Base-by-base conservation (phyloP, 2,888 invertebrate species). In the Sympetrum striolatum region DNA sequence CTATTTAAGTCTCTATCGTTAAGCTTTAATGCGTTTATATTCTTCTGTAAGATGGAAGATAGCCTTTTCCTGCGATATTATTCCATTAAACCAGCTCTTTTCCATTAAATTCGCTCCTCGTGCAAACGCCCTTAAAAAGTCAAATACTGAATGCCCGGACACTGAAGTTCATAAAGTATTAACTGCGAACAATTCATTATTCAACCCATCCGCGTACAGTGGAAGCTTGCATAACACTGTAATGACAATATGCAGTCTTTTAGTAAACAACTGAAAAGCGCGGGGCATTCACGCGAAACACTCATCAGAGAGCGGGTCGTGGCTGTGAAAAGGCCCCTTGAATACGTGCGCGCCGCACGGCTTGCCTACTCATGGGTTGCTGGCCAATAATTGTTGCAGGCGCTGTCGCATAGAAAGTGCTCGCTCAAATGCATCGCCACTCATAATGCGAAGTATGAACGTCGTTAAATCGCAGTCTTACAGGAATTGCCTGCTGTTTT, bases 311-410 rank as follows among this genome's bases (percentile, higher is more conserved):
- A 44, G 22, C 35, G 53, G 53, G 53, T 53, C 58, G 25, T 58
- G 35, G 58, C 18, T 18, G 39, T 25, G 60, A 86, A 60, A 82
- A n/a, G 60, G 86, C 86, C 86, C 86, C 86, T 86, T 86, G 86
- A 86, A 86, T 86, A 86, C 64, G 60, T 64, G 60, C 86, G 86
- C 64, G 37, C 86, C 86, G 86, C 86, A 86, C 25, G 60, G 37
- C 86, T 60, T 37, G n/a, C 14, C 37, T 86, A 60, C 60, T 86
- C 60, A 86, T 60, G 86, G 86, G 86, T 86, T 86, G 86, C 86
- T 64, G 86, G 60, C 60, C 86, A 86, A 64, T 86, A 64, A 86
- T 64, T 60, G 86, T 25, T 86, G 86, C 86, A 86, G 86, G 86
- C 86, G 86, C 86, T 37, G 60, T 37, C 64, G 60, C 86, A 86